Conservation (phyloP, 2,888 invertebrate species). For the Aspidiotus destructor region DNA sequence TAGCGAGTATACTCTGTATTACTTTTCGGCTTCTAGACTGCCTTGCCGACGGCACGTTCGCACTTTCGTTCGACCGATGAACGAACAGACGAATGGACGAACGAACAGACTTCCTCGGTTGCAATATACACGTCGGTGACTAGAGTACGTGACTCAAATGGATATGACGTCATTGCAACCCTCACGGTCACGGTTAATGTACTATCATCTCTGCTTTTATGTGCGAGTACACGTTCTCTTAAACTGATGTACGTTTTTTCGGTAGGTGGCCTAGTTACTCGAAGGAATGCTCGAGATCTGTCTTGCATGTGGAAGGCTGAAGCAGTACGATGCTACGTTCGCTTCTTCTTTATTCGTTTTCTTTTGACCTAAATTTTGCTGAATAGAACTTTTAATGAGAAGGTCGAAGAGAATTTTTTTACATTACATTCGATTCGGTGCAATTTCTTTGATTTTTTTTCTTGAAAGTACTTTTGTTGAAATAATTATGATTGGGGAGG, state of each 20-base stretch:
- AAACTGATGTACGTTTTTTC: background rate
- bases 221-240: background rate
- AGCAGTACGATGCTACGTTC: too few species aligned
- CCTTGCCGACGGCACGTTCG: constrained; percentile 31
- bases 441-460: too few species aligned
- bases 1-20: background rate
- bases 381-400: too few species aligned
- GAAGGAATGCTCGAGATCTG: background rate
- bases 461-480: too few species aligned
- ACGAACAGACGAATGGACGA: background rate
- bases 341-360: too few species aligned
- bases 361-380: too few species aligned
- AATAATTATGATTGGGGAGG: too few species aligned
- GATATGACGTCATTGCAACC: constrained; percentile 33
- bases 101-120: background rate
- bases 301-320: too few species aligned
- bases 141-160: constrained; percentile 28
- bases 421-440: too few species aligned
- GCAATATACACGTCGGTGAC: background rate
- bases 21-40: constrained; percentile 17
- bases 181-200: constrained; percentile 31
- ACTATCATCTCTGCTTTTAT: constrained; percentile 24
- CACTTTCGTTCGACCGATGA: constrained; percentile 15
- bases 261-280: background rate
- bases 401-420: too few species aligned